Conservation (phyloP, 2,888 invertebrate genomes). For the Pherbina coryleti region DNA sequence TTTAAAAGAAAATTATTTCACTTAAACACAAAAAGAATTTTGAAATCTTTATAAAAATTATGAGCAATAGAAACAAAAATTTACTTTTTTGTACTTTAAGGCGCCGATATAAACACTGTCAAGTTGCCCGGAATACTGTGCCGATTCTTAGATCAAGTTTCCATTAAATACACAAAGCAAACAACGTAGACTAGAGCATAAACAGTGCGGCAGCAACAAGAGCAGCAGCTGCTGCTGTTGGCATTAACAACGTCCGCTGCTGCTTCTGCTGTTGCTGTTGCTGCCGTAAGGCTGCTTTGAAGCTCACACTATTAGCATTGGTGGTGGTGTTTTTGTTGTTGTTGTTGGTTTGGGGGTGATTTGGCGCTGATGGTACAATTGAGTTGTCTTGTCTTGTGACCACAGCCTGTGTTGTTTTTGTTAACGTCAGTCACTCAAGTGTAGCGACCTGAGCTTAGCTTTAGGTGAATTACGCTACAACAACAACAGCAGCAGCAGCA, state of each 20-base stretch:
- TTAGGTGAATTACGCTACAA: constrained; percentile 19
- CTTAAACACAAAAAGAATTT: constrained; percentile 31
- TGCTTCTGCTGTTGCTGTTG: constrained; percentile 21
- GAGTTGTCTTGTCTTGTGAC: constrained; percentile 1
- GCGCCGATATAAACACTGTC: constrained; percentile 64
- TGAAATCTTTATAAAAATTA: constrained; percentile 26
- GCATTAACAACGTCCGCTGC: constrained; percentile 32
- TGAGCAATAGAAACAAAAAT: constrained; percentile 12
- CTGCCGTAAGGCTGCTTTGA: constrained; percentile 29
- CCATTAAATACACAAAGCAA: constrained; percentile 65
- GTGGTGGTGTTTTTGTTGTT: constrained; percentile 16
- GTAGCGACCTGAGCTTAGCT: constrained; percentile 10
- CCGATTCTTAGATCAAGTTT: constrained; percentile 67
- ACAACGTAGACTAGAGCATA: constrained; percentile 35
- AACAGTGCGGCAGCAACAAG: constrained; percentile 29
- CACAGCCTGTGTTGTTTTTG: constrained; percentile 15
- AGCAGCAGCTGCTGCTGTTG: constrained; percentile 36
- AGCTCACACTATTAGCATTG: constrained; percentile 2
- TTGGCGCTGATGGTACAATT: not conserved
- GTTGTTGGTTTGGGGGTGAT: not conserved
- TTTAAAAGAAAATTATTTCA: constrained; percentile 18
- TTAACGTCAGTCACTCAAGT: constrained; percentile 34
- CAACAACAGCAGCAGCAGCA: not conserved
- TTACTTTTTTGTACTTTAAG: constrained; percentile 54
- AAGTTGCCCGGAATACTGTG: constrained; percentile 69